Evolutionary conservation across 2,888 invertebrate species (phyloP), one percentile per base, ranked within the genome.

Genomic region (Agonopterix subpropinquella): DNA sequence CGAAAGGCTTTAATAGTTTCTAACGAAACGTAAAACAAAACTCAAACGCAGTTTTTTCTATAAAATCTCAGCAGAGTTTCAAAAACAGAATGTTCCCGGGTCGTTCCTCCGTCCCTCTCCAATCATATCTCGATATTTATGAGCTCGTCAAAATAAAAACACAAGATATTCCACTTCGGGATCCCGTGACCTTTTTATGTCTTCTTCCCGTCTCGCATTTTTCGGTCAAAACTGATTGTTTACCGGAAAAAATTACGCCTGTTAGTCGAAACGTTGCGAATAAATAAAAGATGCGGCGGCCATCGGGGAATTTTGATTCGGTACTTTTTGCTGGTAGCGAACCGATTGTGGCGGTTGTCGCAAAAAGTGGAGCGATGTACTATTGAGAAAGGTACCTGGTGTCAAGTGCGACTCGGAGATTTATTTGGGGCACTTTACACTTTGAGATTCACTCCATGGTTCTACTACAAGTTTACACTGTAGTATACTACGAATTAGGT

Each of bases 221-320:
- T 88, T 87, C 84, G 78, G 80, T 67, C 83, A 87, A 87, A 88
- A 87, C 78, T 85, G 86, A 86, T 87, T 88, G 87, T 88, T 87
- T 88, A 81, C 76, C 80, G 87, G 87, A 87, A 87, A 88, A 88
- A 88, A 88, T 87, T 83, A 86, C 85, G 82, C 73, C 86, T 85
- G 87, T 87, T 86, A 86, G 82, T 71, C 77, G 80, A 76, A 80
- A 73, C 77, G 77, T 70, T 62, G 67, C 61, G 68, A 62, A 87
- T 88, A 85, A 86, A 88, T 88, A 87, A 88, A 86, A 87, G 83
- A 88, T 87, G 80, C 52, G 70, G 62, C 52, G 70, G 62, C 18
- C 70, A 67, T 65, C 61, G 63, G 74, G 73, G 87, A 86, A 87
- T 88, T 86, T 87, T 86, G 87, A 87, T 88, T 86, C 80, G 83